These are phyloP conservation scores for Sarotherodon lohbergeri DNA, from an alignment of 2,113 vertebrate genomes.

Conservation along the genomic window DNA sequence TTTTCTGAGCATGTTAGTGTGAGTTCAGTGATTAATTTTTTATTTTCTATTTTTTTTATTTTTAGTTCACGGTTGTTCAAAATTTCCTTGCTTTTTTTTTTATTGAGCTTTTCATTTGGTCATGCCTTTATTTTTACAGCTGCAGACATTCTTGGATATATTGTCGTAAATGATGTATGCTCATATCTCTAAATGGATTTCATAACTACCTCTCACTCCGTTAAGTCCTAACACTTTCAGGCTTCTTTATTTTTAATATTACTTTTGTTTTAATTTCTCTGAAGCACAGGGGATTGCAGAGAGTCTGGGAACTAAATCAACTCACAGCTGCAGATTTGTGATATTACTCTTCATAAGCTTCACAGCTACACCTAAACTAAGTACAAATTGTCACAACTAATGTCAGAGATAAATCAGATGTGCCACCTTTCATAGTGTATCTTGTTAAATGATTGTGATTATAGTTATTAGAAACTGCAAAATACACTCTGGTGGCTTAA, in stretches of 20 bases:
- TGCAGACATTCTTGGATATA: background rate
- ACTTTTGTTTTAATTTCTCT: background rate
- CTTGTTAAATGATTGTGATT: constrained; percentile 4
- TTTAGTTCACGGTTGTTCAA: background rate
- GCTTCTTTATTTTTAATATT: background rate
- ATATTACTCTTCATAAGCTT: background rate
- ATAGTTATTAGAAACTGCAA: constrained; percentile 9
- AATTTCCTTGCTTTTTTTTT: background rate
- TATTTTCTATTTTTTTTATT: background rate
- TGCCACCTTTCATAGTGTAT: background rate
- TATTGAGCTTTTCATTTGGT: background rate
- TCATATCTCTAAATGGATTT: background rate
- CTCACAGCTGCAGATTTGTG: background rate
- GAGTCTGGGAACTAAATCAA: background rate
- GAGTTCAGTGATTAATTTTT: background rate
- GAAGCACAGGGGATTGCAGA: background rate
- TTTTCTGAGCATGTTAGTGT: background rate
- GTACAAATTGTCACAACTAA: background rate
- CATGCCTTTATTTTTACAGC: background rate
- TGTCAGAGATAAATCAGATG: background rate
- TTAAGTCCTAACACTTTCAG: background rate
- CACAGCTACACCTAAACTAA: background rate
- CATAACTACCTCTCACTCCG: background rate
- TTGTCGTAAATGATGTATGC: background rate
- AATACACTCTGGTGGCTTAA: background rate